Evolutionary conservation across 1,140 invertebrate genomes (phyloP), one percentile per base, ranked within the genome.

Genomic region (Holcopasites calliopsidis): DNA sequence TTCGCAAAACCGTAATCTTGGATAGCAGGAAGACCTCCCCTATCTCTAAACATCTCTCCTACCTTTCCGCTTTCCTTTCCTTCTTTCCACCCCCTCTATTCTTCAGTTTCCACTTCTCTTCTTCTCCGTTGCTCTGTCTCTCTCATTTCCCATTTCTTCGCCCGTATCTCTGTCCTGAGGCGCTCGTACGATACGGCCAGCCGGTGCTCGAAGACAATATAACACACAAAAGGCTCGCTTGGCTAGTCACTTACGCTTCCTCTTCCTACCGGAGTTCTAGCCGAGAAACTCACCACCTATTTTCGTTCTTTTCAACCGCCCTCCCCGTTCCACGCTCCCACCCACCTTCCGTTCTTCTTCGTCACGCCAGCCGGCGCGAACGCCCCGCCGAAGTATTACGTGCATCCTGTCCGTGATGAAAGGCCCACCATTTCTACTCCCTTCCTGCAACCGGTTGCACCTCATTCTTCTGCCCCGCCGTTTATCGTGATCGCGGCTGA

Each of bases 191-290:
- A 58, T 31, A 42, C 40, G 11, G 23, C 38, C 8, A 66, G 23
- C 33, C n/a, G 10, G 38, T 62, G 49, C 42, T 61, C 68, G 44
- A 81, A 81, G 80, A 82, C 58, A 81, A 81, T 82, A 77, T 81
- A 82, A 82, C 79, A 72, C 73, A 38, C 35, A 55, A 73, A 81
- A 81, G 79, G 62, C 79, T 62, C 79, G 80, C 61, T 81, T 82
- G 79, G 79, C 79, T 68, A 81, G 80, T 82, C 80, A 81, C 66
- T 82, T 81, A 82, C 80, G 80, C 74, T 82, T 82, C 80, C 80
- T 81, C 42, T 81, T 82, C 57, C 79, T 77, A 64, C 47, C 16
- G 47, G 61, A 72, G 76, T 82, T 81, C 71, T 61, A 82, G 50
- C 73, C 57, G 74, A 52, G 74, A 81, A 61, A 23, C 74, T 69